phyloP scores from a whole-genome alignment of 2,888 invertebrate genomes.

The Nymphalis urticae region DNA sequence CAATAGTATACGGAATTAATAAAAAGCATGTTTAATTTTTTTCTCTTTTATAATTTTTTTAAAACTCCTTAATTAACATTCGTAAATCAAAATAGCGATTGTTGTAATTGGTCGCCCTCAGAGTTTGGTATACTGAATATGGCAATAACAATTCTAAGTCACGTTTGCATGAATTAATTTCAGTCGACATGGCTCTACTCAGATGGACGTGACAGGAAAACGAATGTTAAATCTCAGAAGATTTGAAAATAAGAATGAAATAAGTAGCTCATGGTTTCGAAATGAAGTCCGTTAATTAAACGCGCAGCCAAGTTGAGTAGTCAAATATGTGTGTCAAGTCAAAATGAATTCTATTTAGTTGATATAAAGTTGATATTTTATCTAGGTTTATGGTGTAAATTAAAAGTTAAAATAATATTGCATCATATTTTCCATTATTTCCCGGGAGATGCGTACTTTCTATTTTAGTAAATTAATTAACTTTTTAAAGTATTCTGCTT shows the following conservation, averaged over 20 bases:
- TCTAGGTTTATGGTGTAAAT: background rate
- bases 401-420: slow-evolving; percentile 33
- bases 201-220: slow-evolving; percentile 38
- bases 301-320: slow-evolving; percentile 12
- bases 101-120: background rate
- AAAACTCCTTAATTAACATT: no score
- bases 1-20: no score
- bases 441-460: slow-evolving; percentile 9
- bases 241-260: slow-evolving; percentile 34
- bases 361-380: slow-evolving; percentile 19
- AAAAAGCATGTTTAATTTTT: no score
- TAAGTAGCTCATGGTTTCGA: slow-evolving; percentile 32
- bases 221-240: slow-evolving; percentile 29
- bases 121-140: background rate
- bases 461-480: slow-evolving; percentile 10
- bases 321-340: background rate
- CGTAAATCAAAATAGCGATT: background rate
- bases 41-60: no score
- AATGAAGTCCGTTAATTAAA: slow-evolving; percentile 34
- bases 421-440: slow-evolving; percentile 9
- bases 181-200: slow-evolving; percentile 35
- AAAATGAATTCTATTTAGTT: background rate
- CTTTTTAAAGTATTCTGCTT: background rate
- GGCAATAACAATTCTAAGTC: slow-evolving; percentile 45
- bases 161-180: slow-evolving; percentile 43